Conservation (phyloP, 2,888 invertebrate genomes). For the Esperia sulphurella region DNA sequence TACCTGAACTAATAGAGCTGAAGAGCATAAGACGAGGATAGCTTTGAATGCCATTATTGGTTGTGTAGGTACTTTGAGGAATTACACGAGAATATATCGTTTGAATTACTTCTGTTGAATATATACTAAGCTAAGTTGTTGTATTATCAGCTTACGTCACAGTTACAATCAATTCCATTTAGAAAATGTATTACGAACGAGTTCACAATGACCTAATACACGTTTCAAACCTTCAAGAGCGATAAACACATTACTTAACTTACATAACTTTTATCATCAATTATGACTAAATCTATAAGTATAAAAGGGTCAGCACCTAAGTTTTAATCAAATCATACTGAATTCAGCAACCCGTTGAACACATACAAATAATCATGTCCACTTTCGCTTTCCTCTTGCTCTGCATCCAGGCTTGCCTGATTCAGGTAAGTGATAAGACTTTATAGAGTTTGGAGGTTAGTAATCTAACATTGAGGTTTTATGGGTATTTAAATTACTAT, state of each 20-base stretch:
- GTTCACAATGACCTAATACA: background rate
- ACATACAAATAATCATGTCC: conserved; percentile 23
- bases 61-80: background rate
- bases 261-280: no score
- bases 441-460: background rate
- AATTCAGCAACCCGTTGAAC: conserved; percentile 6
- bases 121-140: background rate
- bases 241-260: background rate
- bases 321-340: background rate
- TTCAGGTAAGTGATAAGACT: conserved; percentile 25
- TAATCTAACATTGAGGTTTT: background rate
- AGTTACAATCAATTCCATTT: background rate
- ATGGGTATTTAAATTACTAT: background rate
- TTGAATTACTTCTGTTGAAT: background rate
- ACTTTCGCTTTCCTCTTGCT: conserved; percentile 28
- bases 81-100: background rate
- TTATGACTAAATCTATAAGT: background rate
- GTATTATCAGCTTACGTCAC: background rate
- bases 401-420: conserved; percentile 40
- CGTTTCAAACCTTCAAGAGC: background rate
- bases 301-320: background rate
- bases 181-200: background rate
- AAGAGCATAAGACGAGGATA: conserved; percentile 12
- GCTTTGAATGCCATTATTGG: conserved; percentile 11
- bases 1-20: conserved; percentile 16